Conservation (phyloP, 1,140 invertebrate species). For the Oreohelix idahoensis region DNA sequence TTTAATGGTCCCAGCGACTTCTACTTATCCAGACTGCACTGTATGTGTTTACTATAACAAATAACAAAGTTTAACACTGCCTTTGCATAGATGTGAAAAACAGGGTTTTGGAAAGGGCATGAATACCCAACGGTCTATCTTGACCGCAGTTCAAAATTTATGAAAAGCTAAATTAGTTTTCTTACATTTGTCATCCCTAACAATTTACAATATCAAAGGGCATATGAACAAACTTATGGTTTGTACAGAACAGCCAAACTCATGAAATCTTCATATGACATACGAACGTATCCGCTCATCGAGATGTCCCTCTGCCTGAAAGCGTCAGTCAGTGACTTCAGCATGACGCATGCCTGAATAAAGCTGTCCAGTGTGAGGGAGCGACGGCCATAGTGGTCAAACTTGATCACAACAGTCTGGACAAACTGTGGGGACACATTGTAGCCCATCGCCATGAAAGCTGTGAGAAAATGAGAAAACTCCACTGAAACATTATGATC, state of each 20-base stretch:
- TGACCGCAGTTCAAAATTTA: no score
- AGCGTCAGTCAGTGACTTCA: conserved; percentile 88
- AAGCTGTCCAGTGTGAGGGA: conserved; percentile 86
- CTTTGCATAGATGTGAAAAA: no score
- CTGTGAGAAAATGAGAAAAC: conserved; percentile 71
- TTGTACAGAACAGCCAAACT: conserved; percentile 78
- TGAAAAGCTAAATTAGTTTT: no score
- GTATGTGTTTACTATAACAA: no score
- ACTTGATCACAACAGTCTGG: conserved; percentile 81
- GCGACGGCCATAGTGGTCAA: conserved; percentile 75
- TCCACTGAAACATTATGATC: no score
- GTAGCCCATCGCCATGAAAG: conserved; percentile 90
- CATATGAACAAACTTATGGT: conserved; percentile 41
- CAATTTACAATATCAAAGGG: no score
- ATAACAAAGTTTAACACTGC: no score
- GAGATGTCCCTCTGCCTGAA: conserved; percentile 83
- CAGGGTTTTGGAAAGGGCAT: no score
- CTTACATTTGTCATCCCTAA: no score
- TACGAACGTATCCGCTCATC: conserved; percentile 83
- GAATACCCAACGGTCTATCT: no score
- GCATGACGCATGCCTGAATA: conserved; percentile 88
- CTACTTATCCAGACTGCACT: no score
- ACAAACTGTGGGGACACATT: conserved; percentile 85
- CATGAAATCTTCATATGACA: conserved; percentile 90
- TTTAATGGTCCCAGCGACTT: no score